Evolutionary conservation across 2,797 vertebrate genomes (phyloP).

Genomic region (Rhinella marina): DNA sequence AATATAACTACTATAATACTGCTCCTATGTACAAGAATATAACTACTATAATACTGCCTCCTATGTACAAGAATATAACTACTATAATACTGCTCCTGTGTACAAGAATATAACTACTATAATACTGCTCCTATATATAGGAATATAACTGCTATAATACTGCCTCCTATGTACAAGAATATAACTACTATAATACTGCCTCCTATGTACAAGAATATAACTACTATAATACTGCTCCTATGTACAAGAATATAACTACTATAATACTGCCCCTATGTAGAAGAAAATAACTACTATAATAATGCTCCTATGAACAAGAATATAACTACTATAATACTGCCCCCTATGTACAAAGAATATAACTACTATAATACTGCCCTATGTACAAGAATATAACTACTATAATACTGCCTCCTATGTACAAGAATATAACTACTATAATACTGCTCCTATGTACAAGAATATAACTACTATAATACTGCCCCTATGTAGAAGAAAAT

Average conservation of each 20-base stretch:
- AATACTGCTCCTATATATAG: not conserved
- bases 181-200: not conserved
- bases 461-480: slow-evolving; percentile 6
- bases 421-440: slow-evolving; percentile 2
- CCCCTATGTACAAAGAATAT: no score
- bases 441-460: not conserved
- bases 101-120: not conserved
- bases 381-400: not conserved
- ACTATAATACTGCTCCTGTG: not conserved
- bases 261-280: no score
- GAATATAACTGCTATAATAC: not conserved
- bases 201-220: not conserved
- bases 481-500: not conserved
- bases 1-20: slow-evolving; percentile 7
- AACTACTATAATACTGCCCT: not conserved
- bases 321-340: no score
- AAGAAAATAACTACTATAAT: no score
- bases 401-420: not conserved
- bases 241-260: not conserved
- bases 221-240: not conserved
- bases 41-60: not conserved
- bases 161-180: not conserved
- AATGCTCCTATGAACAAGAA: no score
- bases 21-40: not conserved
- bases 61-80: not conserved